A percentile compares a stretch with the other conserved stretches of the same genome.
These are phyloP conservation scores for Nycticebus coucang DNA, from an alignment of 2,113 vertebrate species.

Conservation along the genomic window DNA sequence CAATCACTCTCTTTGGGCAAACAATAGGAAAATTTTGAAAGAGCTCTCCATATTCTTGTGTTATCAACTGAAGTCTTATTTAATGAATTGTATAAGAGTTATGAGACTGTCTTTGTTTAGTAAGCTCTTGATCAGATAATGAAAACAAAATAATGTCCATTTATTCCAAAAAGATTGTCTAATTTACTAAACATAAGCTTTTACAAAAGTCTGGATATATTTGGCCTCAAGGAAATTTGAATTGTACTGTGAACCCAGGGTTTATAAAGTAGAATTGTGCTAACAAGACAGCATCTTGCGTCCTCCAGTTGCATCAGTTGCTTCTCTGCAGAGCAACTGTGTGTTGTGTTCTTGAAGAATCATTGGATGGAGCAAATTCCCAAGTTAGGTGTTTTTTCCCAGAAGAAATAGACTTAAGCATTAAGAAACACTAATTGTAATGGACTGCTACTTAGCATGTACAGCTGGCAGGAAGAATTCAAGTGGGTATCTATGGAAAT, in stretches of 20 bases:
- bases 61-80: not conserved
- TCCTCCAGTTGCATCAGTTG: not conserved
- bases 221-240: slow-evolving; percentile 23
- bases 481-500: slow-evolving; percentile 66
- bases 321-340: not conserved
- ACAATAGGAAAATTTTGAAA: not conserved
- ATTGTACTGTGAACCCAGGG: slow-evolving; percentile 2
- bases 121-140: not conserved
- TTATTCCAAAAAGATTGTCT: slow-evolving; percentile 21
- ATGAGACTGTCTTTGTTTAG: slow-evolving; percentile 40
- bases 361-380: slow-evolving; percentile 8
- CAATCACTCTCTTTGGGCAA: slow-evolving; percentile 4
- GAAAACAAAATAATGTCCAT: slow-evolving; percentile 5
- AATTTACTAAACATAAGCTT: slow-evolving; percentile 26
- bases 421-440: not conserved
- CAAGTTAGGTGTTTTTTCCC: slow-evolving; percentile 50
- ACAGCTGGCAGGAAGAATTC: slow-evolving; percentile 51
- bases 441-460: slow-evolving; percentile 64
- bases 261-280: not conserved
- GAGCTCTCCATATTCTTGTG: not conserved
- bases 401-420: slow-evolving; percentile 62
- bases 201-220: slow-evolving; percentile 31
- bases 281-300: not conserved
- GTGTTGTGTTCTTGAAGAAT: slow-evolving; percentile 35
- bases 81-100: not conserved